phyloP scores from a whole-genome alignment of 2,888 invertebrate genomes.

The Lingula anatina region DNA sequence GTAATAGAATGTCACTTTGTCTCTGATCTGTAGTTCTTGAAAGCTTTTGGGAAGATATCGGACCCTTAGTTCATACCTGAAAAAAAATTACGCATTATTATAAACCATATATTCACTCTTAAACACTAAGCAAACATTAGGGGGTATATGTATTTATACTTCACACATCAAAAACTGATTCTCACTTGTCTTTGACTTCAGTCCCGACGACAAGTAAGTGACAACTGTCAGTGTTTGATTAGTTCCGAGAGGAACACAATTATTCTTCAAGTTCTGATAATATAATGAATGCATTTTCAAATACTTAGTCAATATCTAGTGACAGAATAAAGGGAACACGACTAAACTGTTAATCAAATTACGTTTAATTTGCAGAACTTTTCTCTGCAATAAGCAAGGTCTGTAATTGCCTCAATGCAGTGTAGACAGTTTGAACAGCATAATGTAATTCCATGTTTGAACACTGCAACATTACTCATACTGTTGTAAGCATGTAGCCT shows the following conservation, averaged over 20 bases:
- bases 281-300: neutral
- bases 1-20: slow-evolving; percentile 90
- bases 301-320: neutral
- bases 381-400: no score
- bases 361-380: no score
- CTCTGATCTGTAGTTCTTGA: slow-evolving; percentile 82
- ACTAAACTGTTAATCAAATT: no score
- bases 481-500: no score
- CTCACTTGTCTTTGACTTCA: no score
- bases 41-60: slow-evolving; percentile 87
- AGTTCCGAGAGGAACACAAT: neutral
- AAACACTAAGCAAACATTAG: neutral
- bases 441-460: no score
- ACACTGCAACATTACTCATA: no score
- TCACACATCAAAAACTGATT: neutral
- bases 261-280: neutral
- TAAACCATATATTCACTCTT: neutral
- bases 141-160: neutral
- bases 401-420: no score
- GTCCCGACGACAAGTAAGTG: no score
- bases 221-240: neutral
- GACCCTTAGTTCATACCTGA: slow-evolving; percentile 80
- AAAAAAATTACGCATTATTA: slow-evolving; percentile 5
- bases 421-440: no score
- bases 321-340: neutral